Evolutionary conservation across 2,797 vertebrate species (phyloP).

Genomic region (Hirundo rustica): DNA sequence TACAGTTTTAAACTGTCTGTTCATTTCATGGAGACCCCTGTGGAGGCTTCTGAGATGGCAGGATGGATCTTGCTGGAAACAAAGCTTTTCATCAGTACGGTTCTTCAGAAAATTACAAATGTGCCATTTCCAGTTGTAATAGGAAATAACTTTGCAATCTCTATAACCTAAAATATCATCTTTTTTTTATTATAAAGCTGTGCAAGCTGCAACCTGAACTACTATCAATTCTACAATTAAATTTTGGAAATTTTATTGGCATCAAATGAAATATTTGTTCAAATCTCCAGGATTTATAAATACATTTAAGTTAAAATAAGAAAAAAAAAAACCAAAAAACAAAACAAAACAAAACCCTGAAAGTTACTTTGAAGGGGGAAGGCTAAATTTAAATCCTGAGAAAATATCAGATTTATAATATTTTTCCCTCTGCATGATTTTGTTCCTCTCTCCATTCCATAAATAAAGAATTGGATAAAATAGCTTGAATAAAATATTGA

Average conservation of each 20-base stretch:
- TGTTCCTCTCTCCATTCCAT: neutral
- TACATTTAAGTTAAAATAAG: neutral
- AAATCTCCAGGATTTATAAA: neutral
- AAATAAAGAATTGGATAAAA: neutral
- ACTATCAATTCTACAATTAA: neutral
- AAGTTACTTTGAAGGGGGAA: neutral
- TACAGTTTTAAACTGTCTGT: neutral
- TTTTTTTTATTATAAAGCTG: neutral
- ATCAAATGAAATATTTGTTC: neutral
- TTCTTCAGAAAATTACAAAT: neutral
- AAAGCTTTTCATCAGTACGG: neutral
- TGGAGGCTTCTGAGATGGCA: neutral
- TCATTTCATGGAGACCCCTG: neutral
- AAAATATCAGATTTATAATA: neutral
- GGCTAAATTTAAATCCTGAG: neutral
- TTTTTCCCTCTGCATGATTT: neutral
- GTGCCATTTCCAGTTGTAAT: neutral
- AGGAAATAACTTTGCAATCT: neutral
- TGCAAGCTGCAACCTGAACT: neutral
- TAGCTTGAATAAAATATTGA: neutral
- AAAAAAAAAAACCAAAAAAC: neutral
- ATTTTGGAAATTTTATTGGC: neutral
- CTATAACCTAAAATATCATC: neutral
- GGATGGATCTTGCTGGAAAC: neutral
- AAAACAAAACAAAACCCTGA: neutral